Base-by-base conservation (phyloP, 2,888 invertebrate species). In the Mantis religiosa region DNA sequence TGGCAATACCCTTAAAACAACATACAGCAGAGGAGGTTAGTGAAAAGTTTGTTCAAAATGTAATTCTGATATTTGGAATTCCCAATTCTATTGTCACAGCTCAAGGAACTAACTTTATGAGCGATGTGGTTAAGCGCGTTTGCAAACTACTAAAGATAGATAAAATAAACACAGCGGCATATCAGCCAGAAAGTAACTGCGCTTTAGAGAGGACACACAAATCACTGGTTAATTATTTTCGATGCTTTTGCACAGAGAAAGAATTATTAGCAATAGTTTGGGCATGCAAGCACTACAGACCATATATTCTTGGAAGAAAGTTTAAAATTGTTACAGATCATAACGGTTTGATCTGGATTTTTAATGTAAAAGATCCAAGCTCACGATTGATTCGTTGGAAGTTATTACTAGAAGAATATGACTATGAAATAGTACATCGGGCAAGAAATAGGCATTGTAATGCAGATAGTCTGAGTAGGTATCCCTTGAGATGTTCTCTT, bases 71-170 rank as follows among this genome's bases (percentile, higher is more conserved):
- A 28, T 91, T 90, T 82, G 91, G 91, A n/a, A 87, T 90, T 0
- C 90, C 91, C 12, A n/a, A 90, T 20, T 90, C 90, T 27, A 88
- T 91, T 12, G 91, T 91, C 89, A 90, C 91, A 2, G 91, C 92
- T 86, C 91, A 92, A 90, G 92, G 92, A 27, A 82, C 91, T 54
- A 91, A 92, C 88, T 92, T 91, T 83, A 91, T 92, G 86, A 91
- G 91, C 20, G 88, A 34, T 91, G 83, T n/a, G n/a, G n/a, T n/a
- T n/a, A n/a, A n/a, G n/a, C n/a, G n/a, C n/a, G n/a, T n/a, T n/a
- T 89, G 88, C 30, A 84, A 82, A 84, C 25, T 88, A 9, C n/a
- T 88, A 4, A 83, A 88, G 7, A 71, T 88, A 41, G 34, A 88
- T n/a, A 34, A 88, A 84, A 84, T 88, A 12, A 25, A 54, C 41